A percentile compares a stretch with the other conserved stretches of the same genome.
Evolutionary conservation across 2,113 vertebrate genomes (phyloP).

Genomic region (Mastomys coucha): DNA sequence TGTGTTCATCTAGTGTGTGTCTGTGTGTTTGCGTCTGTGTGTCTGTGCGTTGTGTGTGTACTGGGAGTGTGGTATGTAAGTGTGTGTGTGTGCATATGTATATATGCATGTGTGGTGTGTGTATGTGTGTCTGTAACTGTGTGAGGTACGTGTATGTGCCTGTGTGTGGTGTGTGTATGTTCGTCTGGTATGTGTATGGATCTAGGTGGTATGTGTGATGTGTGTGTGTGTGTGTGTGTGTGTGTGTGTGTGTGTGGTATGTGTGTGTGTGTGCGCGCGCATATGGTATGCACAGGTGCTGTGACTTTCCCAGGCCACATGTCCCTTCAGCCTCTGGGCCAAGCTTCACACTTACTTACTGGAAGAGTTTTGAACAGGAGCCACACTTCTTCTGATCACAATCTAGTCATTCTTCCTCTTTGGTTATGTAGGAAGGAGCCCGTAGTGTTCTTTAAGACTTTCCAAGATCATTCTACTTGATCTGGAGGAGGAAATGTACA

Average conservation of each 20-base stretch:
- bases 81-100: background rate
- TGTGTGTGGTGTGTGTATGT: background rate
- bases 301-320: background rate
- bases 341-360: background rate
- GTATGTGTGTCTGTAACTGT: too few species aligned
- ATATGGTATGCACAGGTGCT: background rate
- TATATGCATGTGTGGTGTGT: background rate
- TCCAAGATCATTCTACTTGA: background rate
- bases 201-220: too few species aligned
- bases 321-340: background rate
- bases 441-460: background rate
- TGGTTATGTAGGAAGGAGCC: background rate
- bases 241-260: too few species aligned
- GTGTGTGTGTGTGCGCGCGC: background rate
- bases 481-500: background rate
- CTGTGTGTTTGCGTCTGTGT: background rate
- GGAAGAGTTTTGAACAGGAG: background rate
- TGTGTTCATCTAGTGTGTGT: background rate
- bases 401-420: background rate
- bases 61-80: background rate
- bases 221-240: too few species aligned
- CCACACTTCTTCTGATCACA: background rate
- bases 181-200: too few species aligned
- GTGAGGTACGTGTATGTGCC: too few species aligned
- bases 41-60: background rate